phyloP scores from a whole-genome alignment of 2,797 vertebrate species.

The Potorous gilbertii region DNA sequence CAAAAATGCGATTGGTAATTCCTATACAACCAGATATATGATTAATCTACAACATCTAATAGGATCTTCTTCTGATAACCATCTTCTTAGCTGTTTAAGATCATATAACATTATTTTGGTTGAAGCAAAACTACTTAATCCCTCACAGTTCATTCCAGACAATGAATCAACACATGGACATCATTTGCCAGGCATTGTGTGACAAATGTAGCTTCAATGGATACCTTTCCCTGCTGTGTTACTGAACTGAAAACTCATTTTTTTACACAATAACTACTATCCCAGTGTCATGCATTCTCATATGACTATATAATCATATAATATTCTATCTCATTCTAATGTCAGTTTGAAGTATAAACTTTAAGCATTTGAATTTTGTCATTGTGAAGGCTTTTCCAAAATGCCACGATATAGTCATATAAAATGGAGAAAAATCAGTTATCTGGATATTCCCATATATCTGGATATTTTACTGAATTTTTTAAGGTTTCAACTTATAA shows the following conservation, averaged over 20 bases:
- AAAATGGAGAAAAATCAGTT: neutral
- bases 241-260: neutral
- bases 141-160: neutral
- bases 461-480: neutral
- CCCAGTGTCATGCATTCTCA: constrained; percentile 23
- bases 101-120: neutral
- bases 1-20: neutral
- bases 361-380: neutral
- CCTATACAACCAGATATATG: neutral
- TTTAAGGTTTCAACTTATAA: constrained; percentile 29
- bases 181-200: constrained; percentile 1
- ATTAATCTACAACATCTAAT: neutral
- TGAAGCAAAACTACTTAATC: constrained; percentile 6
- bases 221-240: constrained; percentile 16
- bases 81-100: neutral
- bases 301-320: constrained; percentile 9
- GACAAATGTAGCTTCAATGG: constrained; percentile 36
- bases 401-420: neutral
- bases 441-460: neutral
- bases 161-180: neutral
- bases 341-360: neutral
- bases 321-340: neutral
- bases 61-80: neutral
- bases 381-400: constrained; percentile 18
- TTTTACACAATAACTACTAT: constrained; percentile 28